Evolutionary conservation across 2,113 vertebrate species (phyloP).

Genomic region (Mungos mungo): DNA sequence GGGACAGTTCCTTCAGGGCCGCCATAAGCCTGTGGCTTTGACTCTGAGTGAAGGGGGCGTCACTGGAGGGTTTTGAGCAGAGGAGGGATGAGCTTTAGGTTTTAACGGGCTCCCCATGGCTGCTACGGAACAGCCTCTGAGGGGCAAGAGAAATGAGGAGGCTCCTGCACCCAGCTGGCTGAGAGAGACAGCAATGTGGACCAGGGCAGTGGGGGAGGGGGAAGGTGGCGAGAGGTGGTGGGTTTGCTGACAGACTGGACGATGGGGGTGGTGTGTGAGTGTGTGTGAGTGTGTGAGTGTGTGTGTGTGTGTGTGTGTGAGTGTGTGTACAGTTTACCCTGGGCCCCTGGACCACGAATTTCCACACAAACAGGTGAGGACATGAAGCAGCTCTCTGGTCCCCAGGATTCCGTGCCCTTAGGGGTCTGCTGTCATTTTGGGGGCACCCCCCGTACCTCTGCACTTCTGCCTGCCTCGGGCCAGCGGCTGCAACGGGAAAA

Average conservation of each 20-base stretch:
- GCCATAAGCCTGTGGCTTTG: not conserved
- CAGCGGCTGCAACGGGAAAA: not conserved
- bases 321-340: not conserved
- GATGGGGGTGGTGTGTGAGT: rapidly evolving
- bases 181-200: not conserved
- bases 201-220: not conserved
- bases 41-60: not conserved
- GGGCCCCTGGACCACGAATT: not conserved
- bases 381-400: not conserved
- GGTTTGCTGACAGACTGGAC: not conserved
- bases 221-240: not conserved
- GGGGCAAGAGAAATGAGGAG: not conserved
- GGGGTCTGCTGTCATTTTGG: not conserved
- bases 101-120: not conserved
- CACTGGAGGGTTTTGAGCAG: not conserved
- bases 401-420: not conserved
- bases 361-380: not conserved
- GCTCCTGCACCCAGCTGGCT: not conserved
- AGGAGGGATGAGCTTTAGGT: not conserved
- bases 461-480: not conserved
- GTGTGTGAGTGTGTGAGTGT: not conserved
- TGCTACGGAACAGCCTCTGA: not conserved
- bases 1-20: not conserved
- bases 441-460: not conserved
- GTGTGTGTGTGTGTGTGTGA: not conserved